Conservation (phyloP, 2,113 vertebrate genomes). For the Macquaria australasica region DNA sequence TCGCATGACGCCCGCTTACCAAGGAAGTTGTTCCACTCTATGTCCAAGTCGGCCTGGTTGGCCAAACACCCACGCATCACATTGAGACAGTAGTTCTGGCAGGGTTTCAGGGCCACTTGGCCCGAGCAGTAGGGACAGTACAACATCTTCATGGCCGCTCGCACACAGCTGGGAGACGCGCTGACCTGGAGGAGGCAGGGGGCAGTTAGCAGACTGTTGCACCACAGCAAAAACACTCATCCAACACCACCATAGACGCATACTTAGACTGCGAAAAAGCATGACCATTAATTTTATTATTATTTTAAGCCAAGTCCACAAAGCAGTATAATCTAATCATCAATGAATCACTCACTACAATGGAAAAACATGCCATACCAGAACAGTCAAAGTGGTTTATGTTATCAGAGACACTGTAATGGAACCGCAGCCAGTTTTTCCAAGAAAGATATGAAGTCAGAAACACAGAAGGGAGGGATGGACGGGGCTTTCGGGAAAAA, state of each 20-base stretch:
- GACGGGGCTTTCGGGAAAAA: neutral
- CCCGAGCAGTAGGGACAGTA: constrained; percentile 96
- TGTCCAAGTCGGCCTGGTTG: constrained; percentile 95
- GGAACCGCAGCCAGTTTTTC: constrained; percentile 24
- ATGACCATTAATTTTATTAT: constrained; percentile 29
- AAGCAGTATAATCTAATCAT: constrained; percentile 61
- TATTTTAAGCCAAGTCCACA: constrained; percentile 26
- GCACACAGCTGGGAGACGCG: constrained; percentile 90
- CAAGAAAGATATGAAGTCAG: constrained; percentile 39
- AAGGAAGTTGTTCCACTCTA: constrained; percentile 97
- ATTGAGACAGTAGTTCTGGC: constrained; percentile 98
- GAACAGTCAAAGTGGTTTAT: constrained; percentile 47
- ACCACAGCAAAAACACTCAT: constrained; percentile 26
- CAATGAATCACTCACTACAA: constrained; percentile 55
- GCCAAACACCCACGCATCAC: constrained; percentile 97
- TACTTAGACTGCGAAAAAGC: constrained; percentile 38
- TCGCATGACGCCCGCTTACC: constrained; percentile 83
- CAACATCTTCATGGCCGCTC: constrained; percentile 94
- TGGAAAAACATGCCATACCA: constrained; percentile 65
- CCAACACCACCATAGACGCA: constrained; percentile 29
- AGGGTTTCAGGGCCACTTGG: constrained; percentile 94
- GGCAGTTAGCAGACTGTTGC: constrained; percentile 27
- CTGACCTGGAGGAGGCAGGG: constrained; percentile 86
- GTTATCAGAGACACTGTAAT: constrained; percentile 49
- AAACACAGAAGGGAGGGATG: constrained; percentile 26